phyloP scores from a whole-genome alignment of 92 coral and sea anemone species.

The Porites lobata region DNA sequence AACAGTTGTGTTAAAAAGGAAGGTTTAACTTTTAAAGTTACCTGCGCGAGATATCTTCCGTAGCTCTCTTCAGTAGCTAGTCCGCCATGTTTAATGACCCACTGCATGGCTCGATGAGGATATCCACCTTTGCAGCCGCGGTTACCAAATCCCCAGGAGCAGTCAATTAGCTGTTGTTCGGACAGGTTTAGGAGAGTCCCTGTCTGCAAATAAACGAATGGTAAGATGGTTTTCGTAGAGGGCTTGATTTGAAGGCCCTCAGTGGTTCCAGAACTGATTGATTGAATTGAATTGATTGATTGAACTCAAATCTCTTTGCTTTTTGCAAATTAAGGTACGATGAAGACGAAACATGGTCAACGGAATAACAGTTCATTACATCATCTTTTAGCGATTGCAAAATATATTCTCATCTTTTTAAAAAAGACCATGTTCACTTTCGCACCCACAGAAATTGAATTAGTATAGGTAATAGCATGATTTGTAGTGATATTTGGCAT shows the following conservation, averaged over 20 bases:
- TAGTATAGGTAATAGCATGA: too few species aligned
- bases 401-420: too few species aligned
- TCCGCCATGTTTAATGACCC: slow-evolving; percentile 99
- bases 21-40: not conserved
- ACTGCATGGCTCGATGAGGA: slow-evolving; percentile 97
- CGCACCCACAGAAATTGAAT: too few species aligned
- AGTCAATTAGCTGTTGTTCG: slow-evolving; percentile 97
- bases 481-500: too few species aligned
- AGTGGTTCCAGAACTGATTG: not conserved
- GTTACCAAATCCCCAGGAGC: slow-evolving; percentile 99
- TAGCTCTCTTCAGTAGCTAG: slow-evolving; percentile 94
- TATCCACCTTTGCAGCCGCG: slow-evolving; percentile 99
- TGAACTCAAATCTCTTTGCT: too few species aligned
- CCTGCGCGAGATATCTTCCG: slow-evolving; percentile 97
- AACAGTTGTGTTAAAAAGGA: not conserved
- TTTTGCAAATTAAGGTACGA: too few species aligned
- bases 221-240: not conserved
- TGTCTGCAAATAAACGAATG: slow-evolving; percentile 62
- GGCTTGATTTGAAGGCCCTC: not conserved
- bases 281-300: not conserved
- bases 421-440: too few species aligned
- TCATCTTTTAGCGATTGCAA: too few species aligned
- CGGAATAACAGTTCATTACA: too few species aligned
- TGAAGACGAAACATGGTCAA: too few species aligned
- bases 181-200: slow-evolving; percentile 88